Percentiles rank a stretch among this genome's conserved stretches.
These are phyloP conservation scores for Drosophila erecta DNA, from an alignment of 1,140 invertebrate genomes.

Conservation along the genomic window DNA sequence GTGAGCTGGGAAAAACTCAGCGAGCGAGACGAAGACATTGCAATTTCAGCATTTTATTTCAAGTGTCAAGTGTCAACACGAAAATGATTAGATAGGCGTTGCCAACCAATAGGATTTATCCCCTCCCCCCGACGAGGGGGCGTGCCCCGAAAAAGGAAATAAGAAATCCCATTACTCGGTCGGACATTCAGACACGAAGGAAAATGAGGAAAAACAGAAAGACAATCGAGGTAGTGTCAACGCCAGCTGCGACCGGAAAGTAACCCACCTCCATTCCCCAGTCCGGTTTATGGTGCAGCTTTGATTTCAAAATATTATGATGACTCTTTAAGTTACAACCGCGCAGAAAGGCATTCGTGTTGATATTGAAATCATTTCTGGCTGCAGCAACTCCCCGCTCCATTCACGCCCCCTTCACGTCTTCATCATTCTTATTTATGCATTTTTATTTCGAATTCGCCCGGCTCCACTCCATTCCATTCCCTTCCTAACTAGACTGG, in stretches of 20 bases:
- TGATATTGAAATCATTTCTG: not conserved
- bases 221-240: conserved; percentile 19
- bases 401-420: not conserved
- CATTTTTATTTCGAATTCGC: not conserved
- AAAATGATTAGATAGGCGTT: conserved; percentile 82
- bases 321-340: not conserved
- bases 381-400: no score
- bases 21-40: conserved; percentile 9
- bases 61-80: conserved; percentile 81
- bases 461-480: no score
- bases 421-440: not conserved
- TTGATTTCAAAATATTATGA: conserved; percentile 61
- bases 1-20: not conserved
- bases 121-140: no score
- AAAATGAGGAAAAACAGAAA: conserved; percentile 1
- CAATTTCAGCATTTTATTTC: conserved; percentile 47
- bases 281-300: conserved; percentile 56
- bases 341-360: not conserved
- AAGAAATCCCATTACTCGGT: conserved; percentile 62
- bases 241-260: no score
- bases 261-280: no score
- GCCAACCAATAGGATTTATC: conserved; percentile 12
- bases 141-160: conserved; percentile 10
- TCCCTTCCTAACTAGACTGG: no score
- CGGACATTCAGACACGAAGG: conserved; percentile 15